A percentile compares a stretch with the other conserved stretches of the same genome.
These are phyloP conservation scores for Castor canadensis DNA, from an alignment of 2,113 vertebrate species.

Conservation along the genomic window DNA sequence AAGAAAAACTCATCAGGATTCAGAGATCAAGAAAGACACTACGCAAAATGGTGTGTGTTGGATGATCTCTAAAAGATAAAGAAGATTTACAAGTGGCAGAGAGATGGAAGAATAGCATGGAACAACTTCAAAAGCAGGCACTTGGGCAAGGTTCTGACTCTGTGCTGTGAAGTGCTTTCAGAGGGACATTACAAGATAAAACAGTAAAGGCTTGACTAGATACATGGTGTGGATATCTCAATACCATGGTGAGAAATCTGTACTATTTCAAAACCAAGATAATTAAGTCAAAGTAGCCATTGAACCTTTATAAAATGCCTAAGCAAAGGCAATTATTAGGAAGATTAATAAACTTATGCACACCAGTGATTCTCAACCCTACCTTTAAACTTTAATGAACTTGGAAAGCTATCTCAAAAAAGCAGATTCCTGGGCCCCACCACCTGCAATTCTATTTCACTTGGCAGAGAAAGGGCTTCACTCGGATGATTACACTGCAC, in stretches of 20 bases:
- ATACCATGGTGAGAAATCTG: background rate
- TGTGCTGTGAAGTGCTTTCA: slow-evolving; percentile 9
- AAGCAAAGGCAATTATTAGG: background rate
- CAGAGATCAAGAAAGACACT: slow-evolving; percentile 21
- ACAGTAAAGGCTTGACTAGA: background rate
- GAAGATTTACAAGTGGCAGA: background rate
- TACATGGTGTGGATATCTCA: background rate
- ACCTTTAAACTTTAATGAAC: background rate
- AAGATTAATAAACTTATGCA: background rate
- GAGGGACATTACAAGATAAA: background rate
- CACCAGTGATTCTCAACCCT: background rate
- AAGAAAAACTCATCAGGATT: slow-evolving; percentile 29
- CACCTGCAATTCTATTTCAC: slow-evolving; percentile 24
- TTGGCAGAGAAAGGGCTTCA: rapidly evolving
- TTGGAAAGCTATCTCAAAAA: background rate
- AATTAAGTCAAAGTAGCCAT: background rate
- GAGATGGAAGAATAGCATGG: background rate
- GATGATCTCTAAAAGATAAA: slow-evolving; percentile 32
- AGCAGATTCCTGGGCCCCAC: background rate
- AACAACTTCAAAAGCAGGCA: background rate
- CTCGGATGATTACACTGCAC: background rate
- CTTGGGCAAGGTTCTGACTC: background rate
- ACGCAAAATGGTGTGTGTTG: background rate
- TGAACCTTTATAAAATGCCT: background rate
- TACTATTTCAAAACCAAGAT: slow-evolving; percentile 37